These are phyloP conservation scores for Caloenas nicobarica DNA, from an alignment of 2,113 vertebrate species.

Conservation along the genomic window DNA sequence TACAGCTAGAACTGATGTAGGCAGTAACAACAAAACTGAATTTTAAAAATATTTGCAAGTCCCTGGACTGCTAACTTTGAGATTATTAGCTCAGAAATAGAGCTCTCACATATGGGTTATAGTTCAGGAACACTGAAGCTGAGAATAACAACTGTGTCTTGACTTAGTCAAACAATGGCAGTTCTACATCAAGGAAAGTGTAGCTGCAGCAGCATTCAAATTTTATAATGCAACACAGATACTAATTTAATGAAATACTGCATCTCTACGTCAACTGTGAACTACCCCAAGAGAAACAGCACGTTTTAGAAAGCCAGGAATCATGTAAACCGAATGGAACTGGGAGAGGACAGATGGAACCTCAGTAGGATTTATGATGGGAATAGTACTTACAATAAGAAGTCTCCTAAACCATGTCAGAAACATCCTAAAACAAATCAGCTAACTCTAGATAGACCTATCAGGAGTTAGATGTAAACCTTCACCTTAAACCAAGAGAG, in stretches of 20 bases:
- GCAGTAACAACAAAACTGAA: conserved; percentile 12
- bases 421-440: neutral
- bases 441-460: neutral
- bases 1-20: neutral
- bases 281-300: neutral
- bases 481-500: neutral
- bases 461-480: neutral
- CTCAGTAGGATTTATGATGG: neutral
- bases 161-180: conserved; percentile 26
- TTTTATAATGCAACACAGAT: conserved; percentile 38
- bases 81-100: neutral
- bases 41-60: conserved; percentile 4
- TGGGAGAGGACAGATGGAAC: neutral
- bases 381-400: neutral
- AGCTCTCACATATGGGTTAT: conserved; percentile 18
- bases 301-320: neutral
- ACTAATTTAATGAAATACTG: neutral
- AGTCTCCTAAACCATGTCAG: neutral
- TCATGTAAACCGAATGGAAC: neutral
- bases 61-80: neutral
- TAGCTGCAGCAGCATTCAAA: conserved; percentile 13
- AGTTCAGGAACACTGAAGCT: conserved; percentile 29
- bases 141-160: conserved; percentile 43
- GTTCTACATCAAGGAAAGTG: conserved; percentile 33
- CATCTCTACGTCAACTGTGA: neutral